Evolutionary conservation across 2,113 vertebrate species (phyloP).

Genomic region (rat (Rattus norvegicus)): DNA sequence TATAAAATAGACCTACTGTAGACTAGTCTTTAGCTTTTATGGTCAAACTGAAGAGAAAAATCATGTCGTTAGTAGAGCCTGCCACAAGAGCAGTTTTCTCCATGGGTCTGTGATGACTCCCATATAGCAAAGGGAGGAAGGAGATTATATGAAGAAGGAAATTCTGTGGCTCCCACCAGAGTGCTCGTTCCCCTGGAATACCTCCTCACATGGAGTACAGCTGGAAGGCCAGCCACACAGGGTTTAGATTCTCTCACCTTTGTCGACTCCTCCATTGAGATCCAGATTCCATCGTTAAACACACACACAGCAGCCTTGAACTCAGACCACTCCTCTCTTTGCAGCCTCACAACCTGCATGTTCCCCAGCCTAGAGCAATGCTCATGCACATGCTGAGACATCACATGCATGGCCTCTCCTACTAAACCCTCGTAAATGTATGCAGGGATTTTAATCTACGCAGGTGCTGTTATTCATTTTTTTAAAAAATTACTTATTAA

Average conservation of each 20-base stretch:
- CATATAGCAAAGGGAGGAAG: not conserved
- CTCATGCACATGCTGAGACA: not conserved
- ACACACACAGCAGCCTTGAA: not conserved
- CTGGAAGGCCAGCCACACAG: not conserved
- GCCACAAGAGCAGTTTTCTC: not conserved
- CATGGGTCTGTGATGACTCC: no score
- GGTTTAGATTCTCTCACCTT: not conserved
- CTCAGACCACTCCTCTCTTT: not conserved
- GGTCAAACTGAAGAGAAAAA: not conserved
- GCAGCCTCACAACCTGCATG: not conserved
- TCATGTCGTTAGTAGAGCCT: not conserved
- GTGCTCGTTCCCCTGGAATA: not conserved
- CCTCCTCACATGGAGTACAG: not conserved
- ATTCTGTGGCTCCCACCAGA: not conserved
- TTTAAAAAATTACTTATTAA: no score
- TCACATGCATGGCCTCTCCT: not conserved
- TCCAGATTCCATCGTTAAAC: not conserved
- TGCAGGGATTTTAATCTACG: not conserved
- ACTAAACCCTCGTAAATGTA: not conserved
- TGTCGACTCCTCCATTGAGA: no score
- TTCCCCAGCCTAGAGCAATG: not conserved
- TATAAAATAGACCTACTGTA: not conserved
- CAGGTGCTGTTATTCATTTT: no score
- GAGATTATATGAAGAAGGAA: not conserved
- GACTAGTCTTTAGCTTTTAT: not conserved